Base-by-base conservation (phyloP, 1,140 invertebrate species). In the Micrasema minimum region DNA sequence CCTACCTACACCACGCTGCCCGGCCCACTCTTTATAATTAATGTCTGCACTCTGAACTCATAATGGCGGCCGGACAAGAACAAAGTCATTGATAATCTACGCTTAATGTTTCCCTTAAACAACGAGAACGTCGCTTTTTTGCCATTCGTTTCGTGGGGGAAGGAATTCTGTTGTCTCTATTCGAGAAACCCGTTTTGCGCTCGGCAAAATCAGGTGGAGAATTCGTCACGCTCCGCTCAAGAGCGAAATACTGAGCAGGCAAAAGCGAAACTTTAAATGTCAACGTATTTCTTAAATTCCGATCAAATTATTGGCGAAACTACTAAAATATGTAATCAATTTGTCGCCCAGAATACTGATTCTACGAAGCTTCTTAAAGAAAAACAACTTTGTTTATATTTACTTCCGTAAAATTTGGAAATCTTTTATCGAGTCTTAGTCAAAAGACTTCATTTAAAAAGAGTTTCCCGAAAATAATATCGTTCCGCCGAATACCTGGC, bases 41-140 rank as follows among this genome's bases (percentile, higher is more conserved):
- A 57, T 57, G 53, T 57, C 37, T 57, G 53, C 53, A 57, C 53
- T 57, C 14, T 57, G 26, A 11, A 20, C 53, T 35, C 31, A 57
- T 57, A 57, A 57, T 57, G 31, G 31, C 35, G n/a, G 31, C 53
- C 20, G 53, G 53, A 16, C 35, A 14, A 12, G 53, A 57, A 57
- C 53, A 57, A 51, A 57, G 53, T 57, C 31, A 57, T 57, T 57
- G 31, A 57, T 57, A 57, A 57, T 57, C 31, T 37, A 35, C 53
- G 53, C 53, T 57, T 57, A 55, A 57, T 35, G 31, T 18, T 57
- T 38, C 53, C 53, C 18, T n/a, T 35, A 57, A n/a, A n/a, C 53
- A 38, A 35, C 14, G 53, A 55, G 14, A 31, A 31, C 14, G 23
- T 31, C 26, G 12, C 9, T n/a, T 55, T 37, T 26, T 55, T 57